Percentiles rank a stretch among this genome's conserved stretches.
Evolutionary conservation across 2,797 vertebrate genomes (phyloP).

Genomic region (Danio kyathit): DNA sequence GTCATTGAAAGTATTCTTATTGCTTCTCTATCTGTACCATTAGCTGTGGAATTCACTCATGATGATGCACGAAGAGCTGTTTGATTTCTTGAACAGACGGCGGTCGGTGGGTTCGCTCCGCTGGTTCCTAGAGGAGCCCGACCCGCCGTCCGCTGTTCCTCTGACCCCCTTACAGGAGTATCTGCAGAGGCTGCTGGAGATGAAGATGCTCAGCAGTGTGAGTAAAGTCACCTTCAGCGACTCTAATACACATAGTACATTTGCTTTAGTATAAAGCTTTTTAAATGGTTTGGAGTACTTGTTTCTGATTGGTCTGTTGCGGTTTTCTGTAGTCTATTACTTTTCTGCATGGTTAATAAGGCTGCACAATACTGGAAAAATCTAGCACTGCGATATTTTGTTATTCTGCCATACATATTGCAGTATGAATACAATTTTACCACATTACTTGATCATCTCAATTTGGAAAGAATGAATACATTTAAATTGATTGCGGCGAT

Average conservation of each 20-base stretch:
- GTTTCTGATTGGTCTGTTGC: background rate
- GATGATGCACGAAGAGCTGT: conserved; percentile 77
- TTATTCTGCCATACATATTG: too few species aligned
- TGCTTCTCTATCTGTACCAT: too few species aligned
- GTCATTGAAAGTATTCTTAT: background rate
- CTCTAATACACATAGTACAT: background rate
- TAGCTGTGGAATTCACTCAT: background rate
- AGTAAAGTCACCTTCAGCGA: conserved; percentile 59
- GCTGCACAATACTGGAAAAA: too few species aligned
- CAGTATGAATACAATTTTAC: too few species aligned
- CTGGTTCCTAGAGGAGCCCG: conserved; percentile 61
- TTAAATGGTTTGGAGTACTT: background rate
- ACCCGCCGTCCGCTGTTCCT: conserved; percentile 23
- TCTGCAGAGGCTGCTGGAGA: conserved; percentile 73
- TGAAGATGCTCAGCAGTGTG: conserved; percentile 75
- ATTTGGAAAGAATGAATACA: too few species aligned
- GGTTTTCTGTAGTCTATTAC: background rate
- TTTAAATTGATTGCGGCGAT: too few species aligned
- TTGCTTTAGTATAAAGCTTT: background rate
- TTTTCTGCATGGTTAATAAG: too few species aligned
- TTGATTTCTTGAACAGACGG: conserved; percentile 68
- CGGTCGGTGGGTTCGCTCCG: conserved; percentile 56
- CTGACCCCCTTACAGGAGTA: conserved; percentile 71
- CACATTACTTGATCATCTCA: too few species aligned
- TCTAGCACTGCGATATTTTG: too few species aligned